Conservation (phyloP, 1,140 invertebrate genomes). For the Drosophila nannoptera region DNA sequence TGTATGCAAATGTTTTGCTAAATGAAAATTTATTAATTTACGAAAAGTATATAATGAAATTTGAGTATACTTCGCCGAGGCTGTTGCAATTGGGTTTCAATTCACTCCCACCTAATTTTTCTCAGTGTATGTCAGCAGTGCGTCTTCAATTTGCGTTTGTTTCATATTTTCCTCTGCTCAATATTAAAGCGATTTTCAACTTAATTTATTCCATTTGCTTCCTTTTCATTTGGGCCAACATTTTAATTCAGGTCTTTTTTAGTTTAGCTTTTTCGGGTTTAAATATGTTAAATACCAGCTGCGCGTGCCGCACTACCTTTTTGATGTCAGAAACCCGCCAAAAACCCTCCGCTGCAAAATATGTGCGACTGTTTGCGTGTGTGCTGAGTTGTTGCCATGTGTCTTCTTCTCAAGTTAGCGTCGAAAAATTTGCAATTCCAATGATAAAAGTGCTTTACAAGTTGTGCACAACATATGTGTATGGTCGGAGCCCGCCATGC, state of each 20-base stretch:
- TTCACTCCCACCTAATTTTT: too few species aligned
- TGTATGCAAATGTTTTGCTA: too few species aligned
- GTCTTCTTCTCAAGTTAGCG: conserved; percentile 39
- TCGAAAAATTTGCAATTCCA: conserved; percentile 65
- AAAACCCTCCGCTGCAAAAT: neutral
- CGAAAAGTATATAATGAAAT: too few species aligned
- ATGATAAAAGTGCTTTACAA: conserved; percentile 68
- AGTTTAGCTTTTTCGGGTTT: conserved; percentile 38
- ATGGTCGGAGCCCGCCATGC: conserved; percentile 8
- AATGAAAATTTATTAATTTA: too few species aligned
- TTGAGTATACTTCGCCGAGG: too few species aligned
- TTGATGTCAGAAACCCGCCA: conserved; percentile 28
- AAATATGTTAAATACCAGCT: conserved; percentile 67
- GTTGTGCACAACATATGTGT: conserved; percentile 35
- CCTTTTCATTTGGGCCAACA: conserved; percentile 48
- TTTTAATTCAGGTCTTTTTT: conserved; percentile 50
- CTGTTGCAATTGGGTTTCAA: too few species aligned
- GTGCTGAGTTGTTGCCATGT: conserved; percentile 27
- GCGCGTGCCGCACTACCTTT: conserved; percentile 35
- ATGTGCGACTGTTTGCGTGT: conserved; percentile 18
- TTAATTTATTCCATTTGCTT: conserved; percentile 66
- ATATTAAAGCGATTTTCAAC: conserved; percentile 69
- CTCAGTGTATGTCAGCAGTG: neutral
- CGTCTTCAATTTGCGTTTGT: neutral
- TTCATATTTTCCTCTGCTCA: neutral